These are phyloP conservation scores for Oncorhynchus tshawytscha DNA, from an alignment of 2,113 vertebrate genomes.

Conservation along the genomic window DNA sequence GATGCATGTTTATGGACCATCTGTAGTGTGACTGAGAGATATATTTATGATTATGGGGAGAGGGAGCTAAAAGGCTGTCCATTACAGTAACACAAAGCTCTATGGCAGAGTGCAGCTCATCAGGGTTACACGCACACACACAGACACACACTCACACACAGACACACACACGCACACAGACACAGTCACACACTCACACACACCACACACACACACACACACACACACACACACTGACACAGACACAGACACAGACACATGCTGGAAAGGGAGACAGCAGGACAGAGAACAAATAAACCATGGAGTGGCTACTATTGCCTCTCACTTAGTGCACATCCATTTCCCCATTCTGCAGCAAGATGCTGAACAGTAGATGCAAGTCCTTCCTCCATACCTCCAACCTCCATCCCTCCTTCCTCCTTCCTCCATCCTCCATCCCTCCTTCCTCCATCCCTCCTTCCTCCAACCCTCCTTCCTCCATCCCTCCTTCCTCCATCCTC, in stretches of 20 bases:
- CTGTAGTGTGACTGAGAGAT: conserved; percentile 76
- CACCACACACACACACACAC: not conserved
- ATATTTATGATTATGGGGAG: conserved; percentile 80
- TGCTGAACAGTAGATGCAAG: conserved; percentile 42
- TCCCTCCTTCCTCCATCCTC: too few species aligned
- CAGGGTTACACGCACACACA: not conserved
- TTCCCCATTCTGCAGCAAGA: conserved; percentile 62
- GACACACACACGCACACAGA: not conserved
- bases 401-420: not conserved
- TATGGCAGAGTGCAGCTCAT: conserved; percentile 69
- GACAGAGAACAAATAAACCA: conserved; percentile 47
- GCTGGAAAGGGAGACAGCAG: conserved; percentile 33
- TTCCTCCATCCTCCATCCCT: not conserved
- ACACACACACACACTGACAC: too few species aligned
- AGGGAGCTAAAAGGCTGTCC: conserved; percentile 78
- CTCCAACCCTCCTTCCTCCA: not conserved
- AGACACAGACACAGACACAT: not conserved
- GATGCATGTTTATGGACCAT: conserved; percentile 86
- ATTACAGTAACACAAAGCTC: conserved; percentile 77
- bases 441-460: not conserved
- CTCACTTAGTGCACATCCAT: conserved; percentile 55
- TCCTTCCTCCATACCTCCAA: not conserved
- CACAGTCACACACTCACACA: too few species aligned
- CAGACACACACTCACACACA: not conserved
- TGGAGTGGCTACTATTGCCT: conserved; percentile 40